Percentiles rank a stretch among this genome's conserved stretches.
Evolutionary conservation across 2,797 vertebrate genomes (phyloP).

Genomic region (Capromys pilorides): DNA sequence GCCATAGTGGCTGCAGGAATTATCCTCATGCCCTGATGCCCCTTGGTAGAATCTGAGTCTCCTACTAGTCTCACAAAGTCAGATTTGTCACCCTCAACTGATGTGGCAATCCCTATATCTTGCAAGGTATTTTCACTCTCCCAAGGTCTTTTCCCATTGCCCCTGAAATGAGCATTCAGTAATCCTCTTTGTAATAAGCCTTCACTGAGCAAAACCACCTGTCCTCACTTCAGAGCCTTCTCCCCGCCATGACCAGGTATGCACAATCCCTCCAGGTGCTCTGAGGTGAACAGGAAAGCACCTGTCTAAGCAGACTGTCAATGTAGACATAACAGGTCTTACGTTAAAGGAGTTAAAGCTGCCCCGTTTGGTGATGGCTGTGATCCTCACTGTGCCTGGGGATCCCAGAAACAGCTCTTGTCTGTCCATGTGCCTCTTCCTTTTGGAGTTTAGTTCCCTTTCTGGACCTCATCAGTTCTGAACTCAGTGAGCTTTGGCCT

Average conservation of each 20-base stretch:
- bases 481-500: neutral
- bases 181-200: neutral
- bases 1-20: neutral
- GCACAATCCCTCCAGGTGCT: neutral
- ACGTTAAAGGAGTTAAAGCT: neutral
- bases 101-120: neutral
- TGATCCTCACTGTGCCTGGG: neutral
- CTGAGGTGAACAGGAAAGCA: neutral
- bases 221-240: neutral
- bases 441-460: constrained; percentile 4
- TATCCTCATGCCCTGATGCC: neutral
- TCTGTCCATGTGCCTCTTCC: neutral
- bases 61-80: neutral
- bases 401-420: neutral
- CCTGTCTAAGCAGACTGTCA: neutral
- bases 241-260: neutral
- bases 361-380: neutral
- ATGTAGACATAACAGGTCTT: neutral
- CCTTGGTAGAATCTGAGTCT: neutral
- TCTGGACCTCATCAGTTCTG: neutral
- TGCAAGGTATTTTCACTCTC: neutral
- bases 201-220: neutral
- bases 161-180: neutral
- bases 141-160: neutral
- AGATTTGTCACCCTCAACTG: neutral